phyloP scores from a whole-genome alignment of 2,797 vertebrate species.

The Orientallactaga sibirica region DNA sequence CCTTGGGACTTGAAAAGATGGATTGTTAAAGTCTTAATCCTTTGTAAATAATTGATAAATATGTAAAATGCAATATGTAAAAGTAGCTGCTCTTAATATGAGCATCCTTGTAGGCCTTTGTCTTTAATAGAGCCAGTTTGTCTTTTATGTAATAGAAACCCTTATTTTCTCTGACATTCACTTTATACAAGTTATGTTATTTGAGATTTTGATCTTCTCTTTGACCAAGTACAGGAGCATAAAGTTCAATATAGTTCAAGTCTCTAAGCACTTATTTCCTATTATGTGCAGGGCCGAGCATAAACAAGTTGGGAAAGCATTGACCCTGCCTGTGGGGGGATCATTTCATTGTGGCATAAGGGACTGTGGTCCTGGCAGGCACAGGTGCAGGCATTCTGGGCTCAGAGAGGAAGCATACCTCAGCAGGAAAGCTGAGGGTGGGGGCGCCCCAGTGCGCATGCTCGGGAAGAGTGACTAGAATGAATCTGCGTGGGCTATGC shows the following conservation, averaged over 20 bases:
- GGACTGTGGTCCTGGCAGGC: neutral
- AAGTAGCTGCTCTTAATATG: slow-evolving; percentile 1
- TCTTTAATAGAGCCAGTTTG: neutral
- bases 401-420: slow-evolving; percentile 26
- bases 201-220: slow-evolving; percentile 51
- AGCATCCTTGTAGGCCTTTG: slow-evolving; percentile 49
- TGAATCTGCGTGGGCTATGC: neutral
- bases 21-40: slow-evolving; percentile 46
- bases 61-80: slow-evolving; percentile 19
- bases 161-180: slow-evolving; percentile 59
- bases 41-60: slow-evolving; percentile 67
- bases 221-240: slow-evolving; percentile 16
- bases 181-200: neutral
- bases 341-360: neutral
- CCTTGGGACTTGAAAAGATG: slow-evolving; percentile 47
- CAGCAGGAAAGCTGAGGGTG: neutral
- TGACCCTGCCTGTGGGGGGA: neutral
- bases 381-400: neutral
- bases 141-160: neutral
- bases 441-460: neutral
- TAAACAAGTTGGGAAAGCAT: slow-evolving; percentile 9
- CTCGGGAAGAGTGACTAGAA: neutral
- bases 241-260: slow-evolving; percentile 3
- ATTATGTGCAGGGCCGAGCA: neutral
- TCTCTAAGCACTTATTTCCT: neutral